These are phyloP conservation scores for Petrocephalus schoutedeni DNA, from an alignment of 2,797 vertebrate genomes.

Conservation along the genomic window DNA sequence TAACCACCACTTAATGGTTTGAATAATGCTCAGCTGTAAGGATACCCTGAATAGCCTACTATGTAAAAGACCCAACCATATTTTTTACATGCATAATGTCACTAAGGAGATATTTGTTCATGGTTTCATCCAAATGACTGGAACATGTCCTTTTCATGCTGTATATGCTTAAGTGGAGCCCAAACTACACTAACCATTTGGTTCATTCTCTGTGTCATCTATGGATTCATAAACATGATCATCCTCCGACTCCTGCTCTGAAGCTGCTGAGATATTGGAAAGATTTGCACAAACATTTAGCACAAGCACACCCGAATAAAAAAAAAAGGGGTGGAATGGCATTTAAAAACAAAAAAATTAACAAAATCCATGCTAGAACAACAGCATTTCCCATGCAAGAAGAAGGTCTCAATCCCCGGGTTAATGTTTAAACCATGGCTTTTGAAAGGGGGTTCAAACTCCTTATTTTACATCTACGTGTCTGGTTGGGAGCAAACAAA, in stretches of 20 bases:
- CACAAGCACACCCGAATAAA: not conserved
- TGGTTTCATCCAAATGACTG: not conserved
- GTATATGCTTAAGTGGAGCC: not conserved
- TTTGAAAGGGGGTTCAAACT: not conserved
- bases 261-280: not conserved
- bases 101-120: not conserved
- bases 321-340: not conserved
- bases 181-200: not conserved
- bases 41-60: not conserved
- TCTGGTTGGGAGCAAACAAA: not conserved
- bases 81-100: not conserved
- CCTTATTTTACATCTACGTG: not conserved
- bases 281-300: not conserved
- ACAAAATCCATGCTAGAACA: not conserved
- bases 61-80: not conserved
- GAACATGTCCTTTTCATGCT: not conserved
- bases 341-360: not conserved
- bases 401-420: not conserved
- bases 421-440: not conserved
- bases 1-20: not conserved
- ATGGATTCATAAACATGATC: not conserved
- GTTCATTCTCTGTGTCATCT: not conserved
- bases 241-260: not conserved
- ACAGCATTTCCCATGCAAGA: not conserved
- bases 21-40: not conserved